Percentiles rank a stretch among this genome's conserved stretches.
Conservation (phyloP, 2,888 invertebrate species). For the Disparrhopalites patrizii region DNA sequence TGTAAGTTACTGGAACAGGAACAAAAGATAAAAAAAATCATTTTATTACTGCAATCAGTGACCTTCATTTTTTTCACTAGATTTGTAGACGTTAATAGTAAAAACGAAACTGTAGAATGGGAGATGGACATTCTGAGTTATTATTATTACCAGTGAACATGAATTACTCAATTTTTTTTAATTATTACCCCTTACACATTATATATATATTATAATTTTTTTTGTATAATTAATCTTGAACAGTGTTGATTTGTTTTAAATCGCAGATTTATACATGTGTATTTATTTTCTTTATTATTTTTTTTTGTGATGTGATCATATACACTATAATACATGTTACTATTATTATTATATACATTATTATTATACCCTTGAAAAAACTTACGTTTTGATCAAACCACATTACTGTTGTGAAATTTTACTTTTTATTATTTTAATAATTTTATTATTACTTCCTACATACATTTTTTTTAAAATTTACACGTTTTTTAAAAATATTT, state of each 20-base stretch:
- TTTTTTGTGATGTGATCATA: conserved; percentile 26
- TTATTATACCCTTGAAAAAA: too few relatives aligned
- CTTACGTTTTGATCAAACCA: conserved; percentile 7
- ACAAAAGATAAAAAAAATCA: neutral
- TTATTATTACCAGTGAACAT: conserved; percentile 27
- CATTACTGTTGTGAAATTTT: conserved; percentile 20
- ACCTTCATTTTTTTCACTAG: conserved; percentile 25
- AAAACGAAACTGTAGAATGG: conserved; percentile 5
- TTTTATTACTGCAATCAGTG: conserved; percentile 20
- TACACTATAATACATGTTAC: conserved; percentile 14
- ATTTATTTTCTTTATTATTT: conserved; percentile 28
- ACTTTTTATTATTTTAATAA: conserved; percentile 12
- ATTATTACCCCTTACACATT: conserved; percentile 23
- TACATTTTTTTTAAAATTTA: too few relatives aligned
- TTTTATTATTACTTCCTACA: too few relatives aligned
- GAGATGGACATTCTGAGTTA: neutral
- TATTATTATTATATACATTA: too few relatives aligned
- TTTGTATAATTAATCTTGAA: conserved; percentile 20
- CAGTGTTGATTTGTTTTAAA: conserved; percentile 21
- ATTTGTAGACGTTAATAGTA: conserved; percentile 17
- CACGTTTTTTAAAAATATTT: too few relatives aligned
- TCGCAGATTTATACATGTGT: conserved; percentile 14
- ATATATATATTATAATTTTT: conserved; percentile 15
- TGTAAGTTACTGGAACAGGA: neutral
- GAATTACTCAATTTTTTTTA: too few relatives aligned